phyloP scores from a whole-genome alignment of 2,797 vertebrate genomes.

The Austrolebias charrua region DNA sequence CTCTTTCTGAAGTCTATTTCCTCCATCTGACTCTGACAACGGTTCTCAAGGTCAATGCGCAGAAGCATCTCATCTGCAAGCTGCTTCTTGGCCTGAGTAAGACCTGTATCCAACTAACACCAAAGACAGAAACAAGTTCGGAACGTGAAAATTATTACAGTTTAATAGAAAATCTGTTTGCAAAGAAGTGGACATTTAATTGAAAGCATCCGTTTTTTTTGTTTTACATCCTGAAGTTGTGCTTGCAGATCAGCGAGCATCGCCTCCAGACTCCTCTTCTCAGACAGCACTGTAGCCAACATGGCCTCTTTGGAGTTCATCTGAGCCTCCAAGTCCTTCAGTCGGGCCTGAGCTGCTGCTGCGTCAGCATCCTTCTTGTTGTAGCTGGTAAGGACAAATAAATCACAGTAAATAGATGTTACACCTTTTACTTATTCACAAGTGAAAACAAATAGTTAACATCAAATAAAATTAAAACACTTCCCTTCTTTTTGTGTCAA shows the following conservation, averaged over 20 bases:
- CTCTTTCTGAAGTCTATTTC: conserved; percentile 90
- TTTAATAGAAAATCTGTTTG: neutral
- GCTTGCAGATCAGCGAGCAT: conserved; percentile 76
- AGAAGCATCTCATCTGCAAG: conserved; percentile 85
- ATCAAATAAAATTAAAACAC: too few relatives aligned
- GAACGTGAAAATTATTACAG: neutral
- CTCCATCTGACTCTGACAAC: conserved; percentile 88
- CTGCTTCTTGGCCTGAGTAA: conserved; percentile 82
- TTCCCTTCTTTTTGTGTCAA: too few relatives aligned
- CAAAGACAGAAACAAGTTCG: neutral
- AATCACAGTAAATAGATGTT: neutral
- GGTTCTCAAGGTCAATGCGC: conserved; percentile 91
- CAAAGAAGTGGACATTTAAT: neutral
- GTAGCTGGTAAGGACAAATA: conserved; percentile 69
- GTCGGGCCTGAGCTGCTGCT: conserved; percentile 67
- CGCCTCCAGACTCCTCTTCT: conserved; percentile 82
- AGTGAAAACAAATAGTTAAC: neutral
- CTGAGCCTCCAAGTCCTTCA: conserved; percentile 83
- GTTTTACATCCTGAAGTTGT: conserved; percentile 82
- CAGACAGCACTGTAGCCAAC: conserved; percentile 81
- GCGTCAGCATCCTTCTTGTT: conserved; percentile 85
- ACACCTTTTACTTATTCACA: neutral
- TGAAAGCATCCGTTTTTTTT: too few relatives aligned
- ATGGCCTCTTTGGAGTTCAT: conserved; percentile 85
- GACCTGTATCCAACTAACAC: conserved; percentile 80